A percentile compares a stretch with the other conserved stretches of the same genome.
phyloP scores from a whole-genome alignment of 2,888 invertebrate species.

The Ariolimax columbianus region DNA sequence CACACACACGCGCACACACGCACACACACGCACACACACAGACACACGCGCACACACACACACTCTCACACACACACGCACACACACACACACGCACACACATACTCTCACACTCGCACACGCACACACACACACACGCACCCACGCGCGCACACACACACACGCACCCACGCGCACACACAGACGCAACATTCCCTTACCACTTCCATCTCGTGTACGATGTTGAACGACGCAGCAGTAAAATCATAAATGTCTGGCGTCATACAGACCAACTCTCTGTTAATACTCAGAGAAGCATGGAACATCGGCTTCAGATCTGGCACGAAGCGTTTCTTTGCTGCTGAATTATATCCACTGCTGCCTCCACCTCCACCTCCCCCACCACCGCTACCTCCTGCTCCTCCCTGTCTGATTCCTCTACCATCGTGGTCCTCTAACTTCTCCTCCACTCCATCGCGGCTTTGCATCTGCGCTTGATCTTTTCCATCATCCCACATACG shows the following conservation, averaged over 20 bases:
- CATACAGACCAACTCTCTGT: neutral
- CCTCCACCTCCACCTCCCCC: slow-evolving; percentile 36
- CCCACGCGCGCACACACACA: too few relatives aligned
- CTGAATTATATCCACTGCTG: neutral
- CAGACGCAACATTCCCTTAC: too few relatives aligned
- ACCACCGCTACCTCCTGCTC: neutral
- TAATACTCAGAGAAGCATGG: slow-evolving; percentile 21
- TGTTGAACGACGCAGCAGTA: slow-evolving; percentile 40
- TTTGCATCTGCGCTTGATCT: neutral
- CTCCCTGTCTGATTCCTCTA: neutral
- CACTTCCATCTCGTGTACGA: slow-evolving; percentile 44
- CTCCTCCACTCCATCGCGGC: too few relatives aligned
- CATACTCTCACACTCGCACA: too few relatives aligned
- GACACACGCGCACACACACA: too few relatives aligned
- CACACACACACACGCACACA: too few relatives aligned
- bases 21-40: too few relatives aligned
- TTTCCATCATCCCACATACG: neutral
- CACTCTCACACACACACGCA: too few relatives aligned
- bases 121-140: too few relatives aligned
- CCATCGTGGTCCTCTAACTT: neutral
- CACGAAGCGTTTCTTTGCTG: neutral
- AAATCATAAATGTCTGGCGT: slow-evolving; percentile 45
- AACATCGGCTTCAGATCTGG: slow-evolving; percentile 44
- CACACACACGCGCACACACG: too few relatives aligned
- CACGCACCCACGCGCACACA: too few relatives aligned